phyloP scores from a whole-genome alignment of 1,140 invertebrate genomes.

The Belonocnema kinseyi region DNA sequence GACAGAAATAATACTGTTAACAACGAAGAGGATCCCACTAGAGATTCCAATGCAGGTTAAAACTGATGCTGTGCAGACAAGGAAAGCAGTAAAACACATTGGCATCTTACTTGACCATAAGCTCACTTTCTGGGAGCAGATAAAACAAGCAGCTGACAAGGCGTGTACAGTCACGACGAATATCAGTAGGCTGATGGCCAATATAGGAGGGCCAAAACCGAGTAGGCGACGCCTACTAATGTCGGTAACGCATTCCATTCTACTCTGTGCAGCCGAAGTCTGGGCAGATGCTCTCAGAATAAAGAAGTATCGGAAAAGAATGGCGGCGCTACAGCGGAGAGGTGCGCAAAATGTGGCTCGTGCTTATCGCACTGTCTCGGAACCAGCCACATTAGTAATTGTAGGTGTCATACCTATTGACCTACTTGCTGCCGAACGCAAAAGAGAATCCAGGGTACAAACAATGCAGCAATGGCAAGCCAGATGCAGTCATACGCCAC shows the following conservation, averaged over 20 bases:
- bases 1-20: conserved; percentile 48
- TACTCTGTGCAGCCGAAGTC: too few relatives aligned
- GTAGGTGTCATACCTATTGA: background rate
- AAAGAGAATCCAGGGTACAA: too few relatives aligned
- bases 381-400: background rate
- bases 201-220: background rate
- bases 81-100: background rate
- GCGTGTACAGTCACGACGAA: too few relatives aligned
- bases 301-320: background rate
- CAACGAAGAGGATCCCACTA: conserved; percentile 28
- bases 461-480: too few relatives aligned
- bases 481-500: too few relatives aligned
- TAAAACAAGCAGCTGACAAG: too few relatives aligned
- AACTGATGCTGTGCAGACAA: conserved; percentile 31
- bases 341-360: background rate
- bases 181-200: too few relatives aligned
- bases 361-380: too few relatives aligned
- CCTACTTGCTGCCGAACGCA: background rate
- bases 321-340: background rate
- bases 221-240: background rate
- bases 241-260: too few relatives aligned
- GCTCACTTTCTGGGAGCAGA: background rate
- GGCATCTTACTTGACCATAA: background rate
- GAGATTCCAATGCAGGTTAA: background rate
- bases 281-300: too few relatives aligned